These are phyloP conservation scores for Meliscaeva auricollis DNA, from an alignment of 2,888 invertebrate species.

Conservation along the genomic window DNA sequence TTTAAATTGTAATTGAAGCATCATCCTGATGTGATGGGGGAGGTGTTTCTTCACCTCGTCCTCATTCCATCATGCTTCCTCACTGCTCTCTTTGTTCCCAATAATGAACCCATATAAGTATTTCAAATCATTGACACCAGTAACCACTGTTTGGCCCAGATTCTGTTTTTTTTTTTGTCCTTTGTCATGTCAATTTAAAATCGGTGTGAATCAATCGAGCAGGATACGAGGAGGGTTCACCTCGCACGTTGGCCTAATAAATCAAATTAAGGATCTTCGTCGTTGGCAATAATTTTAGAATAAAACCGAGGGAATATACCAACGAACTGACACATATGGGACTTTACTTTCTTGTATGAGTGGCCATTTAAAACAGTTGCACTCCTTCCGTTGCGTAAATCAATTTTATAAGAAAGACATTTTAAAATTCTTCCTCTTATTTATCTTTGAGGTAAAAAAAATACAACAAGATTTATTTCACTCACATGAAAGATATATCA, in stretches of 20 bases:
- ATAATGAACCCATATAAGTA: constrained; percentile 71
- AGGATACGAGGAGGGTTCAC: constrained; percentile 11
- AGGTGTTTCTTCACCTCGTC: neutral
- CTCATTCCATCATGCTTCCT: neutral
- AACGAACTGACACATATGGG: constrained; percentile 47
- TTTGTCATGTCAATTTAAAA: constrained; percentile 73
- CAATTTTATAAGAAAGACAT: constrained; percentile 41
- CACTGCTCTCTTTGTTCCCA: constrained; percentile 54
- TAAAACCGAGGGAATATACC: constrained; percentile 10
- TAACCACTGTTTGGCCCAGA: constrained; percentile 73
- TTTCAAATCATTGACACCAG: constrained; percentile 74
- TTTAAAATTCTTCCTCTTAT: constrained; percentile 50
- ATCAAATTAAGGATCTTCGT: constrained; percentile 70
- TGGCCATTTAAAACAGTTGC: constrained; percentile 66
- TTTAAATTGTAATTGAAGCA: constrained; percentile 70
- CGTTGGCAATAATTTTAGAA: constrained; percentile 46
- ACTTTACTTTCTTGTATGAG: constrained; percentile 13
- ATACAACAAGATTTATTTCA: constrained; percentile 38
- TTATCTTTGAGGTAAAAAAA: constrained; percentile 29
- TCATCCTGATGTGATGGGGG: constrained; percentile 22
- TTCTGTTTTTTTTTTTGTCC: constrained; percentile 39
- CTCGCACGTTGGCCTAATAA: constrained; percentile 69
- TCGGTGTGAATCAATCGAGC: constrained; percentile 69
- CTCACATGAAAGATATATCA: constrained; percentile 53
- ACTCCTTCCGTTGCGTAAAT: neutral